phyloP scores from a whole-genome alignment of 2,888 invertebrate species.

The Piscicola geometra region DNA sequence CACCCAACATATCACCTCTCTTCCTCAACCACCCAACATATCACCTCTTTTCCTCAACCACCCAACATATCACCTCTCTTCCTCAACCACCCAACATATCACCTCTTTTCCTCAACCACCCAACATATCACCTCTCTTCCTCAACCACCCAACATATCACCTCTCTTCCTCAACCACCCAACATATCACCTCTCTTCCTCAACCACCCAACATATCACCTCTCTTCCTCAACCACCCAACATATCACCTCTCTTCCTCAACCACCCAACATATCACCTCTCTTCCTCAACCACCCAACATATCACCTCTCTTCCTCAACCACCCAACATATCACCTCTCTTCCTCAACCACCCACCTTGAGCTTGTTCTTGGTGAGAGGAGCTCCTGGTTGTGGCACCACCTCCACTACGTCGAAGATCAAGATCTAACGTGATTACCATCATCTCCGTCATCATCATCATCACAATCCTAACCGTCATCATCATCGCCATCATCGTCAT shows the following conservation, averaged over 20 bases:
- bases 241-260: too few relatives aligned
- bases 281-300: slow-evolving; percentile 76
- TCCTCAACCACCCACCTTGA: slow-evolving; percentile 39
- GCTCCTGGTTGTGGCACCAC: slow-evolving; percentile 98
- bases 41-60: too few relatives aligned
- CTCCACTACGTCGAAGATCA: slow-evolving; percentile 83
- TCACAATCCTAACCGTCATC: too few relatives aligned
- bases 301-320: slow-evolving; percentile 83
- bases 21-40: too few relatives aligned
- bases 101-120: too few relatives aligned
- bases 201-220: slow-evolving; percentile 91
- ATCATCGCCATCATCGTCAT: not conserved
- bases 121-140: not conserved
- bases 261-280: slow-evolving; percentile 84
- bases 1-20: too few relatives aligned
- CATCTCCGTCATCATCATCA: too few relatives aligned
- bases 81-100: too few relatives aligned
- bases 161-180: slow-evolving; percentile 80
- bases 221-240: too few relatives aligned
- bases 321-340: slow-evolving; percentile 73
- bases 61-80: too few relatives aligned
- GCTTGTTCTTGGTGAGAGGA: slow-evolving; percentile 90
- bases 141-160: not conserved
- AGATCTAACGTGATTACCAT: slow-evolving; percentile 45
- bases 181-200: slow-evolving; percentile 85